Conservation (phyloP, 2,888 invertebrate genomes). For the Hydroisotoma schaefferi region DNA sequence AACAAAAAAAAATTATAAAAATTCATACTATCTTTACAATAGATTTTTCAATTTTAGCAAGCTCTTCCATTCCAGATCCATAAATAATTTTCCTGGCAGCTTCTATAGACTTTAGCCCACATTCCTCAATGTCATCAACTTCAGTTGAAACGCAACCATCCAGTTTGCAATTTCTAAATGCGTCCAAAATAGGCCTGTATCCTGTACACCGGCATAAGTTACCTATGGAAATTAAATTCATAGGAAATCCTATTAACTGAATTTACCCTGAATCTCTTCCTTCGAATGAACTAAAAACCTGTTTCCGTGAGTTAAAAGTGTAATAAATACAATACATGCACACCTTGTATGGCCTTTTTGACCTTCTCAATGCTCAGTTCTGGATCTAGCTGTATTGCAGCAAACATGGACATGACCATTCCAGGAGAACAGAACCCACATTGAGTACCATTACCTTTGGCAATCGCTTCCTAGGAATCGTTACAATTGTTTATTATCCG, state of each 20-base stretch:
- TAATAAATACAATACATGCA: too few species aligned
- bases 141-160: background rate
- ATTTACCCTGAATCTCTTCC: too few species aligned
- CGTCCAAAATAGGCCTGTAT: slow-evolving; percentile 88
- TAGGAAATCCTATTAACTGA: too few species aligned
- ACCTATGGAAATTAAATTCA: slow-evolving; percentile 52
- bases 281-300: too few species aligned
- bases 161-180: slow-evolving; percentile 65
- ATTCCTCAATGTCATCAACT: slow-evolving; percentile 21
- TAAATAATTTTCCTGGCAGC: slow-evolving; percentile 14
- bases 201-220: slow-evolving; percentile 89
- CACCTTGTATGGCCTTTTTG: slow-evolving; percentile 77
- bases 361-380: slow-evolving; percentile 71
- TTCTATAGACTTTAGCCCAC: slow-evolving; percentile 12
- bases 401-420: slow-evolving; percentile 90
- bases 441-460: slow-evolving; percentile 86
- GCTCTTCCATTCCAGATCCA: slow-evolving; percentile 9
- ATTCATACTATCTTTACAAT: slow-evolving; percentile 23
- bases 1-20: background rate
- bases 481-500: background rate
- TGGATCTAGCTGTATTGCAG: slow-evolving; percentile 62
- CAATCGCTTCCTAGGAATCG: slow-evolving; percentile 70
- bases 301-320: too few species aligned
- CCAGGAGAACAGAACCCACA: slow-evolving; percentile 73
- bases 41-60: slow-evolving; percentile 32